Base-by-base conservation (phyloP, 2,797 vertebrate genomes). In the Denticeps clupeoides region DNA sequence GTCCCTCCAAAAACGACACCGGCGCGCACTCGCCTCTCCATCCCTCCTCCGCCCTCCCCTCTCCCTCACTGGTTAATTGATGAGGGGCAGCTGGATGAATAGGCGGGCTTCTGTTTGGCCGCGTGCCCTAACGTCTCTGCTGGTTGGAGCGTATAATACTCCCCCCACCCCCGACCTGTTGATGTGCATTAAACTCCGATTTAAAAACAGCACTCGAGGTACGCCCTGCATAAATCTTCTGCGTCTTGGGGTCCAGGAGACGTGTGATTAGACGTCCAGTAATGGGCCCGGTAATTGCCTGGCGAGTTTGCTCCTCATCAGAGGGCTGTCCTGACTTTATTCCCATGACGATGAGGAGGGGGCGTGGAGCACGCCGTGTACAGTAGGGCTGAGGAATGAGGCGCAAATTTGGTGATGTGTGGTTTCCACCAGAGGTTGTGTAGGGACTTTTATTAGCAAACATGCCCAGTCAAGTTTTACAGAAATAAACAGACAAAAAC, bases 81-180 rank as follows among this genome's bases (percentile, higher is more conserved):
- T 81, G 78, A 81, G 80, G 73, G 80, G 82, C 79, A 62, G 80
- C 53, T 67, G 74, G 74, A 67, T 65, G 70, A 79, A 70, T 71
- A 56, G 80, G 73, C 78, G 59, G 86, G 86, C 87, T 91, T 76
- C 82, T 73, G 85, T 89, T 87, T 85, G 85, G 85, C 78, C 47
- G 51, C 28, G 60, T 74, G 82, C 83, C 76, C 71, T 70, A 64
- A 69, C 62, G 77, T 64, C 62, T 63, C 69, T 40, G 45, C 78
- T 79, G 80, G 70, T 68, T 56, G 74, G 63, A 78, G 76, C 67
- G 65, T 46, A 52, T 66, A 71, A 66, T 67, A 72, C 73, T 70
- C 69, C 71, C 55, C 65, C n/a, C n/a, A n/a, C n/a, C n/a, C 54
- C 62, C 47, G 58, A 71, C 73, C 72, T 76, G 76, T 71, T 79